Evolutionary conservation across 2,888 invertebrate species (phyloP), one percentile per base, ranked within the genome.

Genomic region (Monoplex corrugatus): DNA sequence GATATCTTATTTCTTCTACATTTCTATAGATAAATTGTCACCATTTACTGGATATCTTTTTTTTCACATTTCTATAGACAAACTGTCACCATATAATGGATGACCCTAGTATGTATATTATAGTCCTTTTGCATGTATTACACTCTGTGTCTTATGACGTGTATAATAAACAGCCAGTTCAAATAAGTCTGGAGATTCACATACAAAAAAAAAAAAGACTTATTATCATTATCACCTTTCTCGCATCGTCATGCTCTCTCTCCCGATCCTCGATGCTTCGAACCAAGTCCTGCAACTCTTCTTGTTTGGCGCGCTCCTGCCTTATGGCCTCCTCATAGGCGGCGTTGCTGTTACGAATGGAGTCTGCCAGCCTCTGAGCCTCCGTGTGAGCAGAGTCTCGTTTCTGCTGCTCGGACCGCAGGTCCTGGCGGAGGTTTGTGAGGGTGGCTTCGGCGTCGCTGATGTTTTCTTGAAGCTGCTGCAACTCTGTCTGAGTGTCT

Each of bases 361-460:
- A 93, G 82, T 94, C 93, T 83, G 93, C 93, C 78, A 95, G 88
- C 16, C 94, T 91, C 87, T 94, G 94, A 78, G 94, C 92, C 89
- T 95, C 94, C 57, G 92, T 86, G 87, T 93, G 93, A 16, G 93
- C 93, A 72, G 94, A 93, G 90, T 95, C 94, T 80, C 94, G 89
- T 72, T 93, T 92, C 40, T 92, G 91, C 86, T 90, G 91, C 10
- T 91, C 93, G 40, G 93, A 92, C n/a, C 93, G 89, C 16, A 94
- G 84, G 88, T 94, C 93, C 92, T 94, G 89, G 1, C 44, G 63
- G 38, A 68, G 75, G 40, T 72, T 89, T 57, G 90, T 90, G 5
- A 94, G 91, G 50, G 92, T 93, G 50, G 93, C 92, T 57, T 95
- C 94, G 2, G 93, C 92, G 80, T 94, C 94, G 68, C 91, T 89